Evolutionary conservation across 1,140 invertebrate genomes (phyloP).

Genomic region (Scaptomyza pallida): DNA sequence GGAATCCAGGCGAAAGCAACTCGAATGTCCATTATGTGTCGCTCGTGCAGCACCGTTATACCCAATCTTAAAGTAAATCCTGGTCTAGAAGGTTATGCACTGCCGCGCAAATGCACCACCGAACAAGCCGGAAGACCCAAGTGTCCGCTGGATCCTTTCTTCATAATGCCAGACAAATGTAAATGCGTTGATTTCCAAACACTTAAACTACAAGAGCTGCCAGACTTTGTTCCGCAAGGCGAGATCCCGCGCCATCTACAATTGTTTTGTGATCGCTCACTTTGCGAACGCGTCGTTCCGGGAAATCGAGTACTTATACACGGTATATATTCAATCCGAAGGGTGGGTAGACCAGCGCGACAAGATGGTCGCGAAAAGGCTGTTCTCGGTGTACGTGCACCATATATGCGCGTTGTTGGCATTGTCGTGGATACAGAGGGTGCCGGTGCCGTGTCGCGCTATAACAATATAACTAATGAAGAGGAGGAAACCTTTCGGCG

Average conservation of each 20-base stretch:
- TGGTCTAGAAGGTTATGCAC: conserved; percentile 97
- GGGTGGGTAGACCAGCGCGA: conserved; percentile 87
- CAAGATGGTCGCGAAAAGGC: conserved; percentile 91
- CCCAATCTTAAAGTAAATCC: conserved; percentile 96
- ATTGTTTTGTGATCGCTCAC: conserved; percentile 96
- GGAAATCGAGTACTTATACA: conserved; percentile 97
- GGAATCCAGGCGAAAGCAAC: conserved; percentile 98
- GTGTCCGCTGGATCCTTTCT: conserved; percentile 99
- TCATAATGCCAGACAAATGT: conserved; percentile 99
- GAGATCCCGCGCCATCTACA: conserved; percentile 99
- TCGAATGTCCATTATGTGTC: conserved; percentile 97
- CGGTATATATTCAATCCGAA: conserved; percentile 99
- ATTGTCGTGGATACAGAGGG: conserved; percentile 94
- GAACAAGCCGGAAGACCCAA: conserved; percentile 95
- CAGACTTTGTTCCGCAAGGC: conserved; percentile 98
- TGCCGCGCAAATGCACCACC: conserved; percentile 97
- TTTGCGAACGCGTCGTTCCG: conserved; percentile 98
- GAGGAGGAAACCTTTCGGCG: conserved; percentile 97
- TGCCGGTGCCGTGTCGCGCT: conserved; percentile 87
- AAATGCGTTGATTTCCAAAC: conserved; percentile 95
- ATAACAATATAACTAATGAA: conserved; percentile 87
- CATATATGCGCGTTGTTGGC: conserved; percentile 97
- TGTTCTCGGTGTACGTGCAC: conserved; percentile 95
- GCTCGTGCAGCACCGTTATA: conserved; percentile 95
- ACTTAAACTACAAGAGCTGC: conserved; percentile 97